Evolutionary conservation across 2,797 vertebrate genomes (phyloP).

Genomic region (Sus cebifrons): DNA sequence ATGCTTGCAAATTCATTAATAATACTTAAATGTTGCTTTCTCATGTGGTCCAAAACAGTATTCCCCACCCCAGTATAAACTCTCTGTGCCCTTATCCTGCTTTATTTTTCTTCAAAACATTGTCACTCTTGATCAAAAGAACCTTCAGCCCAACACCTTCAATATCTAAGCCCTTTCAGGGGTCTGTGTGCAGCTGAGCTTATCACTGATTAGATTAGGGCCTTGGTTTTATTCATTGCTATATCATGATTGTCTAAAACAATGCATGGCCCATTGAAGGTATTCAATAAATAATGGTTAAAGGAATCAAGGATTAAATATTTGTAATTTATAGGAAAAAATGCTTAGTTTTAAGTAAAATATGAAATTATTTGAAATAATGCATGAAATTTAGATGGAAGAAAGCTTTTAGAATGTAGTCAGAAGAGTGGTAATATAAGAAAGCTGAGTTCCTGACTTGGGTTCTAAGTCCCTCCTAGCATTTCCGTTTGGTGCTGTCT

Average conservation of each 20-base stretch:
- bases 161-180: no score
- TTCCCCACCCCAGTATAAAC: not conserved
- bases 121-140: not conserved
- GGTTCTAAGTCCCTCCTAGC: not conserved
- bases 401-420: not conserved
- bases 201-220: conserved; percentile 16
- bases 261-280: not conserved
- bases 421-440: not conserved
- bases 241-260: conserved; percentile 2
- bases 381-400: not conserved
- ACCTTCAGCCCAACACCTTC: no score
- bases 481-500: not conserved
- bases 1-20: conserved; percentile 40
- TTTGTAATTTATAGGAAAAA: conserved; percentile 41
- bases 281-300: conserved; percentile 51
- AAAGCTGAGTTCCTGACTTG: conserved; percentile 14
- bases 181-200: no score
- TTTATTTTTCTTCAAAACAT: conserved; percentile 36
- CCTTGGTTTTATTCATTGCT: conserved; percentile 43
- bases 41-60: not conserved
- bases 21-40: conserved; percentile 15
- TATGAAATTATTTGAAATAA: conserved; percentile 15
- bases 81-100: not conserved
- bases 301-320: conserved; percentile 44
- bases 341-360: conserved; percentile 23